Evolutionary conservation across 2,113 vertebrate genomes (phyloP).

Genomic region (Pelmatolapia mariae): DNA sequence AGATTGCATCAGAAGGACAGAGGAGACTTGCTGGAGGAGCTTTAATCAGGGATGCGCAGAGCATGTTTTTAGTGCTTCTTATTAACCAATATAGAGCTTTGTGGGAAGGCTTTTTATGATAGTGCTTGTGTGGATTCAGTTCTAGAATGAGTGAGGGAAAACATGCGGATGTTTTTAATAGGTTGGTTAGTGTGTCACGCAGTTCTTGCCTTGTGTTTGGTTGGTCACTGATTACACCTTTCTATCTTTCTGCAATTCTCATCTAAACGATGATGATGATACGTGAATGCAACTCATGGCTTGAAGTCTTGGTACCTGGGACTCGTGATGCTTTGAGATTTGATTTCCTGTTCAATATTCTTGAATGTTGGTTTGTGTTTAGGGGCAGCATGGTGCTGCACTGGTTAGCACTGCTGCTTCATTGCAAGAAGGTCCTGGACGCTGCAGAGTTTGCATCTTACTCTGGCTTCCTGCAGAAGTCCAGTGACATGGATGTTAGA

Average conservation of each 20-base stretch:
- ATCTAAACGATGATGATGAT: fast-evolving
- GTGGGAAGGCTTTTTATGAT: not conserved
- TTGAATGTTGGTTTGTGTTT: not conserved
- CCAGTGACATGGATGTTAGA: not conserved
- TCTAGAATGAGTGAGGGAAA: not conserved
- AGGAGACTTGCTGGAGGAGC: not conserved
- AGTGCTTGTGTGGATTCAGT: not conserved
- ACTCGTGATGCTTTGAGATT: not conserved
- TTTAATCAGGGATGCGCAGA: not conserved
- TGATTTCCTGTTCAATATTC: not conserved
- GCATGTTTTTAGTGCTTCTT: not conserved
- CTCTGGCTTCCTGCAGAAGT: not conserved
- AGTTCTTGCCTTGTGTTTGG: not conserved
- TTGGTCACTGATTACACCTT: not conserved
- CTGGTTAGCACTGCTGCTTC: not conserved
- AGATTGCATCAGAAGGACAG: not conserved
- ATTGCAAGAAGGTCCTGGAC: not conserved
- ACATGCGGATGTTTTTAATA: not conserved
- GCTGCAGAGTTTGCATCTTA: not conserved
- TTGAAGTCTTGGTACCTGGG: not conserved
- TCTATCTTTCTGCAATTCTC: not conserved
- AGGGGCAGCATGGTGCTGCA: not conserved
- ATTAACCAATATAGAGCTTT: not conserved
- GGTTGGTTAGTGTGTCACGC: fast-evolving
- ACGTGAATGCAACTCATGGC: fast-evolving